Evolutionary conservation across 2,888 invertebrate genomes (phyloP).

Genomic region (Tetheella fluctuosa): DNA sequence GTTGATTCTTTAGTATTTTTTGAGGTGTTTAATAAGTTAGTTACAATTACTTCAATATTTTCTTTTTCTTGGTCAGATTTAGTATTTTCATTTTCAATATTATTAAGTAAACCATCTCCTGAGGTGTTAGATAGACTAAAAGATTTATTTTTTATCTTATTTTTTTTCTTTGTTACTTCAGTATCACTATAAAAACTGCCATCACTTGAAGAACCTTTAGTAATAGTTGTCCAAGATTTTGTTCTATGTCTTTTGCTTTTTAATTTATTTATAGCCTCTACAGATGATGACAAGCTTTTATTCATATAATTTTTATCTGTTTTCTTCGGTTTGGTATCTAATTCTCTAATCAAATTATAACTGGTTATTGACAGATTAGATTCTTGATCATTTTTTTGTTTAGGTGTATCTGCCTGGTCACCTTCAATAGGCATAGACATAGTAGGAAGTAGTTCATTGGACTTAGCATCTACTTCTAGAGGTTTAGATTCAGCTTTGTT

Average conservation of each 20-base stretch:
- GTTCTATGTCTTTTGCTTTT: conserved; percentile 60
- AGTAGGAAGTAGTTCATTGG: neutral
- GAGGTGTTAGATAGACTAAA: conserved; percentile 25
- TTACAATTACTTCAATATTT: neutral
- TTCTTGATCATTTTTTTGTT: conserved; percentile 25
- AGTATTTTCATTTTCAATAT: conserved; percentile 9
- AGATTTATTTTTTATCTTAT: conserved; percentile 28
- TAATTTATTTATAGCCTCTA: conserved; percentile 36
- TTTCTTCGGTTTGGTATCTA: conserved; percentile 41
- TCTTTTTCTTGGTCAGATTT: neutral
- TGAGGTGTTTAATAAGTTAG: neutral
- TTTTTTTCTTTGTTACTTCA: conserved; percentile 50
- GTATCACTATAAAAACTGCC: conserved; percentile 59
- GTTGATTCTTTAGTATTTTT: neutral
- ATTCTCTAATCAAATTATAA: conserved; percentile 47
- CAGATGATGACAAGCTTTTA: conserved; percentile 57
- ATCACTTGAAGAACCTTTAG: conserved; percentile 33
- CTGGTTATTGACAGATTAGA: conserved; percentile 42
- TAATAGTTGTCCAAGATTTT: conserved; percentile 61
- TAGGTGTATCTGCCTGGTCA: conserved; percentile 14
- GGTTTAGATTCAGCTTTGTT: conserved; percentile 2
- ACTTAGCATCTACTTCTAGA: neutral
- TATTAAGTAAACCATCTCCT: conserved; percentile 29
- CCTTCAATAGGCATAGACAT: conserved; percentile 2
- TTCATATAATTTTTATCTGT: conserved; percentile 34